Base-by-base conservation (phyloP, 2,797 vertebrate species). In the Microctenopoma lineatum region DNA sequence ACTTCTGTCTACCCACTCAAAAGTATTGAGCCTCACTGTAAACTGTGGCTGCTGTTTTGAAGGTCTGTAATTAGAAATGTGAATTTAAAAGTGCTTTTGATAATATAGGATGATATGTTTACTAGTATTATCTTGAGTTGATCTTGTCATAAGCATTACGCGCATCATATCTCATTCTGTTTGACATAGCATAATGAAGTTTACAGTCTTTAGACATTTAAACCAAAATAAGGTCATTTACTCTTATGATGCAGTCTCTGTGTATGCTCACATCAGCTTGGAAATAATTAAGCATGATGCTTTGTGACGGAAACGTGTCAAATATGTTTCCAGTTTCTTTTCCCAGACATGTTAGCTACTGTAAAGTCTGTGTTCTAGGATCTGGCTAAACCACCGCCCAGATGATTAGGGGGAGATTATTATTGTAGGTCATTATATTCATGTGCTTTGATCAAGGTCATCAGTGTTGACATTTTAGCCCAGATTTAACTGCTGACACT, bases 391-490 rank as follows among this genome's bases (percentile, higher is more conserved):
- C 15, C 11, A 7, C 27, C 38, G 18, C n/a, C 7, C 47, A 59
- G 41, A n/a, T 7, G 9, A 61, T 72, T n/a, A 48, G 44, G 4
- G 1, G 45, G 2, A 18, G 32, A 65, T 76, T 66, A 59, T 74
- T 68, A 66, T 45, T 53, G 44, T 58, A 18, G 61, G 51, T 48
- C 61, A 66, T 81, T 64, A 71, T 46, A 45, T 51, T 77, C 48
- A 78, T 48, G 27, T 1, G 21, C 57, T 73, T 66, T 66, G 34
- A 75, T 76, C 66, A 46, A 57, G 72, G 54, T 57, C 25, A 62
- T 83, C 44, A 38, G 11, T 46, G 66, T 42, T 87, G 85, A 85
- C 83, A 87, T 89, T 85, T 89, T n/a, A 79, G 56, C 46, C 32
- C 16, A 32, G 44, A 59, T 45, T 70, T 13, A 44, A 69, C 44